A percentile compares a stretch with the other conserved stretches of the same genome.
Conservation (phyloP, 1,140 invertebrate species). For the Bradynema listronoti region DNA sequence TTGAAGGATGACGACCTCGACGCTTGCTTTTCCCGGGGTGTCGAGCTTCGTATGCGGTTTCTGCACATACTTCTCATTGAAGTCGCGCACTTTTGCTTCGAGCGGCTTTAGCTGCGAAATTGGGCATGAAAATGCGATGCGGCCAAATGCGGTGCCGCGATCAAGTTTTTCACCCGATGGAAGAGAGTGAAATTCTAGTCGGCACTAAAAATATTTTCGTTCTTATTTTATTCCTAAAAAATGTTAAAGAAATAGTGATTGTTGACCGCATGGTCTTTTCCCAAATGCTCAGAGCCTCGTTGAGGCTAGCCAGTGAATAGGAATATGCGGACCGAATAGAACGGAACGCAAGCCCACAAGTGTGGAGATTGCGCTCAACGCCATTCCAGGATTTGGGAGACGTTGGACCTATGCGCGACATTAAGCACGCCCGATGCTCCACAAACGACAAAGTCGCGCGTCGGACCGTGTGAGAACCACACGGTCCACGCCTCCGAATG, state of each 20-base stretch:
- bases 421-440: no score
- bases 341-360: no score
- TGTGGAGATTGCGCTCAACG: no score
- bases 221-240: no score
- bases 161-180: conserved; percentile 63
- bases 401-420: no score
- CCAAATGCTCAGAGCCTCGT: no score
- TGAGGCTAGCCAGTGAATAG: no score
- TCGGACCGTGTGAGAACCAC: no score
- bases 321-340: no score
- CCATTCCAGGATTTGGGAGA: no score
- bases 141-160: conserved; percentile 82
- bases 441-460: no score
- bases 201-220: conserved; percentile 44
- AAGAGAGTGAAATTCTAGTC: conserved; percentile 33
- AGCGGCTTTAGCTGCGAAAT: conserved; percentile 66
- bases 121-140: conserved; percentile 59
- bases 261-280: neutral
- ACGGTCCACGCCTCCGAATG: no score
- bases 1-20: conserved; percentile 85
- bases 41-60: conserved; percentile 80
- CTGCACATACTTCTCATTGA: conserved; percentile 69
- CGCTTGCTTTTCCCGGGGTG: conserved; percentile 90
- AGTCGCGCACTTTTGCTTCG: conserved; percentile 69
- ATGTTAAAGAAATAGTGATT: neutral